Conservation (phyloP, 1,140 invertebrate genomes). For the Lamellibrachia luymesi region DNA sequence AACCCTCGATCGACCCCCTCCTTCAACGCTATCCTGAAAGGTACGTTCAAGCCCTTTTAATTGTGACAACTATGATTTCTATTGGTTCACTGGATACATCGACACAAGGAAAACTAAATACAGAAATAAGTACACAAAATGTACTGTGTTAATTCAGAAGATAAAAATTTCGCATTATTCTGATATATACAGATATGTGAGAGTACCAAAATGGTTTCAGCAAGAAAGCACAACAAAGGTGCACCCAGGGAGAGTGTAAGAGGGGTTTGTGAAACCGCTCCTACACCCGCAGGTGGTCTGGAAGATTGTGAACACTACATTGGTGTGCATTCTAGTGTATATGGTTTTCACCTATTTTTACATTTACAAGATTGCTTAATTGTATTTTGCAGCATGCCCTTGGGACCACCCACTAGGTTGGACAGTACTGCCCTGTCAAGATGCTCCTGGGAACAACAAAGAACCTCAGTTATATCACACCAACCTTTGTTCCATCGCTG, state of each 20-base stretch:
- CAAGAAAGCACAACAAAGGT: no score
- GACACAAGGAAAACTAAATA: background rate
- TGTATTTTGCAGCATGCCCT: no score
- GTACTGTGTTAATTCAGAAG: background rate
- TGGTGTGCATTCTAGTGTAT: no score
- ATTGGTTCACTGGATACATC: background rate
- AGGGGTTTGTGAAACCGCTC: no score
- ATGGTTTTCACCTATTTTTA: no score
- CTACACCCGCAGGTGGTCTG: no score
- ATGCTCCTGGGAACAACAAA: background rate
- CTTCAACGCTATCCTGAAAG: slow-evolving; percentile 42
- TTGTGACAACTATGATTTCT: background rate
- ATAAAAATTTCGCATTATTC: background rate
- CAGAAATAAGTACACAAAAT: background rate
- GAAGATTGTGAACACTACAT: no score
- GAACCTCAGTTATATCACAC: background rate
- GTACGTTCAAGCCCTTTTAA: background rate
- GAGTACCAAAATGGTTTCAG: no score
- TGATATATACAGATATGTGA: background rate
- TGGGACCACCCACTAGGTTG: no score
- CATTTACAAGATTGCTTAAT: no score
- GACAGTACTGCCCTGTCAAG: background rate
- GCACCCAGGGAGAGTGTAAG: no score
- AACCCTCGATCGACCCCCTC: slow-evolving; percentile 75
- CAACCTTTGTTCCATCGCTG: slow-evolving; percentile 39